phyloP scores from a whole-genome alignment of 2,797 vertebrate species.

The Notoglanidium macrostoma region DNA sequence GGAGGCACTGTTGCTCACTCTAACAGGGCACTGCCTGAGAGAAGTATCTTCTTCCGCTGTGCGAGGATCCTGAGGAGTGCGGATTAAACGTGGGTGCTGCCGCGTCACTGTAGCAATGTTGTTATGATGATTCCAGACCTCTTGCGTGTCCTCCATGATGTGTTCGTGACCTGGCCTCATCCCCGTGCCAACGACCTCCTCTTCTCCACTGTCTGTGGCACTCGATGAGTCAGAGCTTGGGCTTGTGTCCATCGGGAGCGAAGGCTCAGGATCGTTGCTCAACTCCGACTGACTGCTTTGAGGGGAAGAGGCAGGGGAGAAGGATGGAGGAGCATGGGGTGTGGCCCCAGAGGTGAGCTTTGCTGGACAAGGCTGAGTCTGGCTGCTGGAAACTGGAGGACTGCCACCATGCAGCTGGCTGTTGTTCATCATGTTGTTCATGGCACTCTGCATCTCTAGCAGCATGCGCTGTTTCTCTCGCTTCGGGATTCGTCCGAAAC shows the following conservation, averaged over 20 bases:
- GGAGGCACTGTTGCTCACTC: constrained; percentile 21
- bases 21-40: constrained; percentile 29
- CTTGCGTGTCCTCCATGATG: constrained; percentile 55
- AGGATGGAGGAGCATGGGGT: constrained; percentile 48
- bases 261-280: constrained; percentile 55
- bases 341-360: constrained; percentile 48
- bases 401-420: constrained; percentile 71
- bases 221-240: constrained; percentile 65
- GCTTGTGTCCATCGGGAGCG: constrained; percentile 70
- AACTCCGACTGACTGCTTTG: constrained; percentile 62
- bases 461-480: constrained; percentile 95
- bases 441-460: constrained; percentile 95
- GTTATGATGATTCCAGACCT: constrained; percentile 68
- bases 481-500: constrained; percentile 96
- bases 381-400: constrained; percentile 64
- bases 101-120: constrained; percentile 56
- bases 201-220: constrained; percentile 83
- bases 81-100: constrained; percentile 39
- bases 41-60: constrained; percentile 37
- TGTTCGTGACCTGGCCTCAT: constrained; percentile 82
- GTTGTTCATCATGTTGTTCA: constrained; percentile 96
- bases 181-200: constrained; percentile 88
- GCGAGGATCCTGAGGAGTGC: constrained; percentile 33
- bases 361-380: constrained; percentile 32
- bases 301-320: constrained; percentile 52